Evolutionary conservation across 2,113 vertebrate species (phyloP).

Genomic region (Heptranchias perlo): DNA sequence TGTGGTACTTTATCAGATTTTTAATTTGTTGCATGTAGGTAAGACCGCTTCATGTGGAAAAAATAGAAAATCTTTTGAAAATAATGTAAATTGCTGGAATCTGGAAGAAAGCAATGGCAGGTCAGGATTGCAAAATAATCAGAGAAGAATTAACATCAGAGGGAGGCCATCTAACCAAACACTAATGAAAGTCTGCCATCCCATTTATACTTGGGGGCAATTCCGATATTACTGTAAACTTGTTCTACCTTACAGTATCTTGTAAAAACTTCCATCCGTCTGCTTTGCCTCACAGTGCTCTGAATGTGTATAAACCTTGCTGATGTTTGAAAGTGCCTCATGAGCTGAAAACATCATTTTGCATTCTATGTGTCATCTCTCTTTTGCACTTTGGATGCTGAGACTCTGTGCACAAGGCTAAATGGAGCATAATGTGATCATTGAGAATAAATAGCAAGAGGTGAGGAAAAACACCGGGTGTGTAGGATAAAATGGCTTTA

Average conservation of each 20-base stretch:
- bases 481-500: neutral
- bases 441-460: neutral
- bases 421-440: neutral
- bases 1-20: neutral
- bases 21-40: neutral
- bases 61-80: neutral
- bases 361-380: neutral
- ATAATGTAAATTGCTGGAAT: neutral
- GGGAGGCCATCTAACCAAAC: neutral
- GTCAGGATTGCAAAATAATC: too few species aligned
- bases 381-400: neutral
- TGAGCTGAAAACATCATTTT: neutral
- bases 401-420: neutral
- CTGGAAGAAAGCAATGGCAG: neutral
- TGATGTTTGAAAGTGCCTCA: neutral
- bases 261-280: neutral
- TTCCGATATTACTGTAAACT: neutral
- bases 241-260: neutral
- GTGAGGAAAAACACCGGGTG: neutral
- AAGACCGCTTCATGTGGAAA: neutral
- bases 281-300: neutral
- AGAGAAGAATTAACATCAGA: neutral
- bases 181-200: neutral
- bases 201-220: neutral
- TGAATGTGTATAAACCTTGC: neutral